Percentiles rank a stretch among this genome's conserved stretches.
phyloP scores from a whole-genome alignment of 2,797 vertebrate species.

The Paguma larvata region DNA sequence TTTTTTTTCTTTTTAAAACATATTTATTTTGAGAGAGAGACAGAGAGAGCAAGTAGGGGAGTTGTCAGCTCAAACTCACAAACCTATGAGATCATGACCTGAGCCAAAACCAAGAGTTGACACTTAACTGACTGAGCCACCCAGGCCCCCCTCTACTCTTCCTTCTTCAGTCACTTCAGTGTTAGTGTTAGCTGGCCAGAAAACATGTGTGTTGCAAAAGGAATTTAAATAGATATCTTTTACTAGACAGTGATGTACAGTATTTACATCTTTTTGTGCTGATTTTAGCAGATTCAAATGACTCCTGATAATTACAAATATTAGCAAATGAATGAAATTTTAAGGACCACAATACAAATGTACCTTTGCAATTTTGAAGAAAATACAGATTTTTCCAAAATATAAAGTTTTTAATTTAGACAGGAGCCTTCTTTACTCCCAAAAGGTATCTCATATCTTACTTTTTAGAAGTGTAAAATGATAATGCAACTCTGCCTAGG shows the following conservation, averaged over 20 bases:
- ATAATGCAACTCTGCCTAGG: neutral
- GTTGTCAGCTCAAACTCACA: too few relatives aligned
- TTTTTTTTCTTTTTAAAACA: too few relatives aligned
- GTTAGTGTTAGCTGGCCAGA: neutral
- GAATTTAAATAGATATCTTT: conserved; percentile 7
- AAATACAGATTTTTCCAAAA: conserved; percentile 28
- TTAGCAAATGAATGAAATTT: conserved; percentile 36
- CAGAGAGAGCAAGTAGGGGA: too few relatives aligned
- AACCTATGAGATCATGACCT: too few relatives aligned
- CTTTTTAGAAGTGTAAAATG: conserved; percentile 12
- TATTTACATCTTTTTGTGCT: neutral
- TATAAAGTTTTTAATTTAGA: conserved; percentile 17
- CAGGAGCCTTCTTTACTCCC: neutral
- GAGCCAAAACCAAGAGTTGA: too few relatives aligned
- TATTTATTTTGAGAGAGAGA: too few relatives aligned
- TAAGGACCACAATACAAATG: neutral
- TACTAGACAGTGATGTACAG: neutral
- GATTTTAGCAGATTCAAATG: conserved; percentile 32
- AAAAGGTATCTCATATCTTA: neutral
- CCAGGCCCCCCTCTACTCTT: neutral
- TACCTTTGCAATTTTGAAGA: neutral
- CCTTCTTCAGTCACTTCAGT: conserved; percentile 2
- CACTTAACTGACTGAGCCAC: too few relatives aligned
- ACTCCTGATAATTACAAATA: conserved; percentile 31
- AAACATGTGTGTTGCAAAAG: neutral